Evolutionary conservation across 2,113 vertebrate species (phyloP), one percentile per base, ranked within the genome.

Genomic region (Zosterops pallidus): DNA sequence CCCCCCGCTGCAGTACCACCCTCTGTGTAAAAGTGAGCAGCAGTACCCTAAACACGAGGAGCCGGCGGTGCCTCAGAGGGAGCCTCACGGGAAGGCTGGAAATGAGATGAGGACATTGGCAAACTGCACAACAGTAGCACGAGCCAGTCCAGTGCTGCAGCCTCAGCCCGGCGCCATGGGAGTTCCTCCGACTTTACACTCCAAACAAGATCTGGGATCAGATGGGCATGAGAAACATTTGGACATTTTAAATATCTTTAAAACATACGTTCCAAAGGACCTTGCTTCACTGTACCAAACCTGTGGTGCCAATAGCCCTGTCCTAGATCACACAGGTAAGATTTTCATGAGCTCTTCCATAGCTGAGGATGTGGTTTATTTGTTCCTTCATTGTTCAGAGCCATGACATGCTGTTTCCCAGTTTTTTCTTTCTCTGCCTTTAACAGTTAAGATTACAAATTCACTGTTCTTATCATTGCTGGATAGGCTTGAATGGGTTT

Each of bases 241-340:
- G 83, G 98, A 99, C 83, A 92, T 99, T 96, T 98, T 99, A 81
- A 97, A 97, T 96, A 98, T 99, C 94, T 98, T 99, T 59, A 99
- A 99, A 97, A 98, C 98, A 25, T 99, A 98, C 98, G 99, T 98
- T 98, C 98, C 99, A 94, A 98, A 99, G 94, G 99, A 99, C 92
- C 97, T 99, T 49, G 98, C 98, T 53, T 96, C 98, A 0, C 97
- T 99, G 56, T 99, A 99, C 97, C 99, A 99, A 93, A 98, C 98
- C 97, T 99, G 99, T 98, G 98, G 98, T 42, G 97, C 98, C 55
- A 96, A 98, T 93, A 98, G 97, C 64, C 98, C 98, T 11, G 95
- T 98, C 74, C 59, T 98, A 83, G 98, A 99, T 95, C 98, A 98
- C 29, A 92, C 98, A 97, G 99, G 99, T 99, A 98, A 97, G 98